Conservation (phyloP, 2,888 invertebrate genomes). For the Nemotelus pantherinus region DNA sequence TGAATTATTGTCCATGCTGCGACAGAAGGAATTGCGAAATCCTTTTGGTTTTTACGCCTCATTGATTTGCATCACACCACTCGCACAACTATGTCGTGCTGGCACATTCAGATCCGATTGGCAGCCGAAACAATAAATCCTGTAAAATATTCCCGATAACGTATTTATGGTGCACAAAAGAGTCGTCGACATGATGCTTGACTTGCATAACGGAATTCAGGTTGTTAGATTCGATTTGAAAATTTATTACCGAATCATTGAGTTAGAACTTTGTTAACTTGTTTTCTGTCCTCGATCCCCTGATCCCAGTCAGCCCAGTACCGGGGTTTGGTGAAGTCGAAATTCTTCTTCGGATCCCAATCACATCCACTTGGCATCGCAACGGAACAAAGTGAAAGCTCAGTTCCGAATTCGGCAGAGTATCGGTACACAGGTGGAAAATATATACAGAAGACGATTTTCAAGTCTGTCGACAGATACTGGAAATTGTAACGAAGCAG, state of each 20-base stretch:
- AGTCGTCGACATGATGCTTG: slow-evolving; percentile 42
- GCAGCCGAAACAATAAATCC: slow-evolving; percentile 1
- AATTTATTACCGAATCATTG: slow-evolving; percentile 44
- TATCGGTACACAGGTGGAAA: not conserved
- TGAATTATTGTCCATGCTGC: slow-evolving; percentile 27
- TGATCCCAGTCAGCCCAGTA: not conserved
- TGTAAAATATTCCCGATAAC: slow-evolving; percentile 25
- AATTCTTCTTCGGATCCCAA: not conserved
- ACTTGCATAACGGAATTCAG: slow-evolving; percentile 37
- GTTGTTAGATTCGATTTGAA: slow-evolving; percentile 36
- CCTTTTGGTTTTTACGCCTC: not conserved
- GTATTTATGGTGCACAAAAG: slow-evolving; percentile 40
- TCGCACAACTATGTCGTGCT: not conserved
- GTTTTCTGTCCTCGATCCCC: not conserved
- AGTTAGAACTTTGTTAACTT: slow-evolving; percentile 20
- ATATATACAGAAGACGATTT: not conserved
- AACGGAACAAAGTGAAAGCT: not conserved
- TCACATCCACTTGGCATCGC: not conserved
- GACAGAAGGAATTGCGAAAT: slow-evolving; percentile 7
- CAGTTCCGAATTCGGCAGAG: not conserved
- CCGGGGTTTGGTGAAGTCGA: not conserved
- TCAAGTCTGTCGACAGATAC: not conserved
- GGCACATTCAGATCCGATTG: not conserved
- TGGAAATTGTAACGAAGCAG: slow-evolving; percentile 8
- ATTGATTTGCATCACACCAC: slow-evolving; percentile 3